Conservation (phyloP, 2,888 invertebrate genomes). For the Blomia tropicalis region DNA sequence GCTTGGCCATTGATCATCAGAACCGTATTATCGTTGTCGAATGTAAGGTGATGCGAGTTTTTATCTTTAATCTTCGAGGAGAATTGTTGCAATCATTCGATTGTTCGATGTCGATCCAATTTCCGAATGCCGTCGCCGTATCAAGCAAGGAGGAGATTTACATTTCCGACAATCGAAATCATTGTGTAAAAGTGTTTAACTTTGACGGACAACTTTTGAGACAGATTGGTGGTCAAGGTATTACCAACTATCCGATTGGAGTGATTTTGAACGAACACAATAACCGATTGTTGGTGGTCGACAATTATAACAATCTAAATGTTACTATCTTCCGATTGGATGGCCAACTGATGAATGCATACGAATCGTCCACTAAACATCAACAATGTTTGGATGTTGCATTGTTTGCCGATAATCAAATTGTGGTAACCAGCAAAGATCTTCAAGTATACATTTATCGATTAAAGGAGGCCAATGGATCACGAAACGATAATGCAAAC, state of each 20-base stretch:
- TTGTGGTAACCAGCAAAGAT: slow-evolving; percentile 96
- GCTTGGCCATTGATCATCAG: slow-evolving; percentile 94
- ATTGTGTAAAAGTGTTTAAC: slow-evolving; percentile 97
- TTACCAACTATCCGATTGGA: slow-evolving; percentile 98
- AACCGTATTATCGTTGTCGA: slow-evolving; percentile 98
- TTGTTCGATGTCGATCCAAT: slow-evolving; percentile 93
- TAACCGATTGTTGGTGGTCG: slow-evolving; percentile 93
- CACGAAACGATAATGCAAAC: slow-evolving; percentile 18
- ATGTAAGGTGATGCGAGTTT: slow-evolving; percentile 96
- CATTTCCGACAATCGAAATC: slow-evolving; percentile 97
- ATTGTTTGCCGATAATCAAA: slow-evolving; percentile 90
- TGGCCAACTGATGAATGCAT: slow-evolving; percentile 90
- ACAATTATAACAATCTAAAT: slow-evolving; percentile 99
- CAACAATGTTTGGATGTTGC: slow-evolving; percentile 99
- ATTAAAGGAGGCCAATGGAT: slow-evolving; percentile 46
- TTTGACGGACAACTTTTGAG: slow-evolving; percentile 89
- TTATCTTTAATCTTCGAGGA: slow-evolving; percentile 95
- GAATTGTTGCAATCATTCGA: slow-evolving; percentile 93
- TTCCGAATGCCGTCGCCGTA: slow-evolving; percentile 97
- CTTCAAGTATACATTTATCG: slow-evolving; percentile 98
- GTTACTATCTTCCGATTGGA: slow-evolving; percentile 89
- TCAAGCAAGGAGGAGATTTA: slow-evolving; percentile 99
- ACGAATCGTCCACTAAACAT: slow-evolving; percentile 97
- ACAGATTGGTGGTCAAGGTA: slow-evolving; percentile 95
- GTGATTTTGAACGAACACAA: slow-evolving; percentile 83